Evolutionary conservation across 2,113 vertebrate genomes (phyloP).

Genomic region (Hydrochoerus hydrochaeris): DNA sequence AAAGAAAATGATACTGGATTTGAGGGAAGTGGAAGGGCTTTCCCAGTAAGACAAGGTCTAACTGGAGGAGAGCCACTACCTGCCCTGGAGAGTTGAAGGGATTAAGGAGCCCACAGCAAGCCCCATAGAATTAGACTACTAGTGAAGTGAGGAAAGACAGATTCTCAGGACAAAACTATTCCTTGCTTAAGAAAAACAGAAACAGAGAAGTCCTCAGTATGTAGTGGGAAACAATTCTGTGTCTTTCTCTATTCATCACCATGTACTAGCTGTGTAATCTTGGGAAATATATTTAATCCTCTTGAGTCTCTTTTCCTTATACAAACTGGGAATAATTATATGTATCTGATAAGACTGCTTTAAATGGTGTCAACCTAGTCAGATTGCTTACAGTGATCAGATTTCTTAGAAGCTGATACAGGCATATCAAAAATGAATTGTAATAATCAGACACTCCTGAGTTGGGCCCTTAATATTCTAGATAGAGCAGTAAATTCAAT

Average conservation of each 20-base stretch:
- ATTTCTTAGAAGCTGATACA: neutral
- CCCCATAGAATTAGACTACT: neutral
- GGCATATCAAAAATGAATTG: neutral
- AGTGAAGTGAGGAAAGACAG: neutral
- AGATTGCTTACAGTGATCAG: neutral
- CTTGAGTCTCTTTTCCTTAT: neutral
- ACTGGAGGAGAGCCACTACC: neutral
- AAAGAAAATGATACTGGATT: neutral
- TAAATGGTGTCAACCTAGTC: neutral
- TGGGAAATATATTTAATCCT: neutral
- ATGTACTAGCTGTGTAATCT: accelerated
- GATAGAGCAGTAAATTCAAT: neutral
- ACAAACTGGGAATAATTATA: neutral
- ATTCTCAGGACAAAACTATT: neutral
- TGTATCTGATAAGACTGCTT: neutral
- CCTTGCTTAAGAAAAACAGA: neutral
- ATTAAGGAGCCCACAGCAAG: neutral
- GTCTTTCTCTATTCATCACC: neutral
- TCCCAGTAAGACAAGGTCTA: neutral
- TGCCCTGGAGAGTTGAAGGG: neutral
- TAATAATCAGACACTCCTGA: neutral
- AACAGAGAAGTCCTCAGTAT: neutral
- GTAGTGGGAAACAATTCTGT: neutral
- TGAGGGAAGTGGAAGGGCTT: neutral
- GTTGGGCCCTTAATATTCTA: neutral